Base-by-base conservation (phyloP, 2,113 vertebrate species). In the Hemiprocne comata region DNA sequence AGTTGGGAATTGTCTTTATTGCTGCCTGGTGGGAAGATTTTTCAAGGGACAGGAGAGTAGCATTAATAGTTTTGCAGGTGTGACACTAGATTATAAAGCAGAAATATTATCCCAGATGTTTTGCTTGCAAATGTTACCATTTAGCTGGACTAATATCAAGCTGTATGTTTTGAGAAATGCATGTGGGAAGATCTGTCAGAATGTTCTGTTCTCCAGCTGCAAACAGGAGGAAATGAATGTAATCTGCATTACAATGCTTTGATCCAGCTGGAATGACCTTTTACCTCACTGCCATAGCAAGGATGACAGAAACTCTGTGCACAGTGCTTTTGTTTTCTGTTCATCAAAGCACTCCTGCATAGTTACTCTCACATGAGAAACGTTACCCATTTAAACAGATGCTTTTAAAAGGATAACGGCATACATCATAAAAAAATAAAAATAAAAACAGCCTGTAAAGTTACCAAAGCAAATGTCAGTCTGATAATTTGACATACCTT, bases 211-310 rank as follows among this genome's bases (percentile, higher is more conserved):
- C 65, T 84, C 13, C 44, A 81, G 57, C 24, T 61, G 24, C 18
- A 92, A 89, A 92, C 21, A 50, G 14, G n/a, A 88, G 54, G 94
- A 92, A 85, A 92, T 65, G 1, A 75, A 75, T 79, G 48, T 50
- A 85, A 92, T 75, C 34, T 94, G 50, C 66, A 79, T 87, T 92
- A 71, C 33, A 92, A 66, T 76, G 31, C 51, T 67, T 87, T 48
- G 50, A 58, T 91, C 62, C 87, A 72, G 8, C 46, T 77, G 29
- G 33, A 88, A 62, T 83, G 48, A 70, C 75, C 54, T 93, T 93
- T 46, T 83, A 26, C 20, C 34, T 65, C 90, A 85, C 19, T 38
- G 4, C 44, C 42, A 18, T 46, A 36, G 2, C n/a, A 53, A 67
- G n/a, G 7, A 55, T 2, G 1, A 34, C 14, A 76, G 58, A 89